These are phyloP conservation scores for Heliornis fulica DNA, from an alignment of 2,113 vertebrate genomes.

Conservation along the genomic window DNA sequence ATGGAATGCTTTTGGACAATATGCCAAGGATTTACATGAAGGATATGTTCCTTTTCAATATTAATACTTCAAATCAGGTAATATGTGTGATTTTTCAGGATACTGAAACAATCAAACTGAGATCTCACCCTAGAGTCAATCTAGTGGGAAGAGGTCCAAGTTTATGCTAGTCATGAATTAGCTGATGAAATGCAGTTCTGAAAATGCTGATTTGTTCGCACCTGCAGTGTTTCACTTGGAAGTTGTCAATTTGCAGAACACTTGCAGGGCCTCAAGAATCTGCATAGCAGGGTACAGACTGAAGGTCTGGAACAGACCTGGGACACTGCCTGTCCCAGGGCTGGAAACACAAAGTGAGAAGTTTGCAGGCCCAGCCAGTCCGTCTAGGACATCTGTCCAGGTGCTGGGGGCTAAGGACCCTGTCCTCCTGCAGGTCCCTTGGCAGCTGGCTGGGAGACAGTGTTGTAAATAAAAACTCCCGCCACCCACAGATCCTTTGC, in stretches of 20 bases:
- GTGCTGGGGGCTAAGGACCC: not conserved
- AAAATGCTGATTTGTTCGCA: not conserved
- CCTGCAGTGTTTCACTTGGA: not conserved
- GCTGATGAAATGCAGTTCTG: not conserved
- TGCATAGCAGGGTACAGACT: not conserved
- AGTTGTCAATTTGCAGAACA: not conserved
- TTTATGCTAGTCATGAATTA: not conserved
- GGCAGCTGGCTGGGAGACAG: not conserved
- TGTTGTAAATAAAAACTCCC: not conserved
- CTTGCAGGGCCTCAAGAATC: not conserved
- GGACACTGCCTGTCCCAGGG: not conserved
- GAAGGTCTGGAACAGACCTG: not conserved
- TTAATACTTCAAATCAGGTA: constrained; percentile 93
- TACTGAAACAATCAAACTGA: not conserved
- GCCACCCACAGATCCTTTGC: not conserved
- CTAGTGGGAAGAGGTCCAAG: not conserved
- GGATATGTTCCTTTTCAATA: constrained; percentile 90
- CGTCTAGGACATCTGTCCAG: fast-evolving
- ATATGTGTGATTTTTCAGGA: not conserved
- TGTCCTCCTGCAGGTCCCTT: not conserved
- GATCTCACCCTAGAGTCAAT: not conserved
- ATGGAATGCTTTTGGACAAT: constrained; percentile 97
- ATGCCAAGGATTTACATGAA: constrained; percentile 97
- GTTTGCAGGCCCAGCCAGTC: not conserved
- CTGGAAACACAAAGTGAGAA: not conserved